Percentiles rank a stretch among this genome's conserved stretches.
phyloP scores from a whole-genome alignment of 2,113 vertebrate species.

The Pelobates fuscus region DNA sequence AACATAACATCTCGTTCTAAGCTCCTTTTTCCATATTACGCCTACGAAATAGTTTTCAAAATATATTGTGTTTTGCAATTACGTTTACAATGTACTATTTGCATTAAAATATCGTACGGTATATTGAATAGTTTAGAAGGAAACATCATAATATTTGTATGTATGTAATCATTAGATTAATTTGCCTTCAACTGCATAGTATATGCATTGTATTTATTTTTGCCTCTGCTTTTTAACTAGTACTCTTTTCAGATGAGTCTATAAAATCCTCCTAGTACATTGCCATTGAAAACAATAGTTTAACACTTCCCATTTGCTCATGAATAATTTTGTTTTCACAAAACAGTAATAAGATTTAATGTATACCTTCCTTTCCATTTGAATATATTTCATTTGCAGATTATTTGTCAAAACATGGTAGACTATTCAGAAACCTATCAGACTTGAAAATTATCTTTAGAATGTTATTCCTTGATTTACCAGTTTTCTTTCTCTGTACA shows the following conservation, averaged over 20 bases:
- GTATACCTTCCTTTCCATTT: constrained; percentile 26
- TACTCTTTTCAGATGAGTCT: constrained; percentile 18
- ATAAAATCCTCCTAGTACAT: constrained; percentile 19
- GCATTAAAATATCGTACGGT: neutral
- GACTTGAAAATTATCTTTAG: constrained; percentile 26
- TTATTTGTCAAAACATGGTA: constrained; percentile 37
- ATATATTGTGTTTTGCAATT: constrained; percentile 1
- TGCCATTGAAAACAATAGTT: constrained; percentile 37
- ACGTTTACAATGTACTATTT: constrained; percentile 16
- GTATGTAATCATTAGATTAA: constrained; percentile 33
- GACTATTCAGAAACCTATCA: constrained; percentile 14
- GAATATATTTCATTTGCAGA: constrained; percentile 35
- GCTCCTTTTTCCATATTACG: neutral
- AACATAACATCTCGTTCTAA: neutral
- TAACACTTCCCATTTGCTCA: constrained; percentile 40
- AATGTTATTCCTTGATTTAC: constrained; percentile 17
- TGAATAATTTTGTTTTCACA: constrained; percentile 43
- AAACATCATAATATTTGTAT: constrained; percentile 24
- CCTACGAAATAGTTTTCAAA: neutral
- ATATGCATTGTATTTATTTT: constrained; percentile 27
- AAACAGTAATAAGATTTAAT: constrained; percentile 37
- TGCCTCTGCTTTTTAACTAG: neutral
- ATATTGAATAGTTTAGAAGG: constrained; percentile 21
- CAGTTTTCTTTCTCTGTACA: neutral
- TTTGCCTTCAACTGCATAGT: constrained; percentile 4